Base-by-base conservation (phyloP, 2,888 invertebrate genomes). In the Nebria brevicollis region DNA sequence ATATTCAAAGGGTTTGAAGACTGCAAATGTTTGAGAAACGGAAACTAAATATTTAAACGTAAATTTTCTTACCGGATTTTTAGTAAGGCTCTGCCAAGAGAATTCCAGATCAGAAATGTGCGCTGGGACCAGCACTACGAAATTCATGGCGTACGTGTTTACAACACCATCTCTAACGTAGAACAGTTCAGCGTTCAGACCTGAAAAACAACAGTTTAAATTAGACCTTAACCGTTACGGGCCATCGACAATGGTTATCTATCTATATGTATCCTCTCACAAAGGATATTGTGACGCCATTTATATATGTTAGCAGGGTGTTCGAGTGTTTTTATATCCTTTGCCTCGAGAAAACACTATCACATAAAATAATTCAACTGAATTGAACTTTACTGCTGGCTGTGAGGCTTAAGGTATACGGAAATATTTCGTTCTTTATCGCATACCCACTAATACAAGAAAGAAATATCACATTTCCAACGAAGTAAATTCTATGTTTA, bases 151-250 rank as follows among this genome's bases (percentile, higher is more conserved):
- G 88, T 96, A 96, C 81, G 94, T 93, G 90, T 96, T 97, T 85
- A 96, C 94, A 82, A 94, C 93, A 42, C 96, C 96, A 86, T 95
- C 94, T 83, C 94, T 91, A 13, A 97, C 96, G 88, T 96, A 96
- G 89, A 93, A 96, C 84, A 96, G 87, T 87, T 95, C 94, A n/a
- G 94, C 94, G 85, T 94, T 92, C 85, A 94, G 90, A 85, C 94
- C 94, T 94, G 91, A 7, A 91, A 92, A 34, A 34, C 34, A 34
- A 34, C 34, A 34, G 34, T 34, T 34, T 34, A 34, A 34, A 34
- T 34, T 34, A 34, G 2, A 34, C 34, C 34, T 34, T 34, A 73
- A 73, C 73, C 65, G 20, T 20, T 25, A 72, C 66, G 72, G 64
- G 64, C 13, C 73, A 78, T 78, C 65, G 66, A 73, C 34, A 34